Conservation (phyloP, 92 coral and sea anemone species). For the Parazoanthus atlanticus region DNA sequence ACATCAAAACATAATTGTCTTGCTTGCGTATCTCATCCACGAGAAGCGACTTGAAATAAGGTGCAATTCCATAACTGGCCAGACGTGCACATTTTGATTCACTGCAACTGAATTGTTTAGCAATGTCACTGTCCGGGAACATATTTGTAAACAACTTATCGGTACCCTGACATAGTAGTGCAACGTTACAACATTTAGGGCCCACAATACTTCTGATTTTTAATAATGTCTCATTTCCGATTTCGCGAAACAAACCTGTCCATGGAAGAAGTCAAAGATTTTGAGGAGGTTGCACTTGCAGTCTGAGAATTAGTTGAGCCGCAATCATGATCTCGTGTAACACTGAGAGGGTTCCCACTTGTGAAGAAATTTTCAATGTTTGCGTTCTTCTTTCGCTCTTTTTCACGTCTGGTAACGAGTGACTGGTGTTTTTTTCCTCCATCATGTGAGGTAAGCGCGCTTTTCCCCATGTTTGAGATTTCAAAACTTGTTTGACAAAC, state of each 20-base stretch:
- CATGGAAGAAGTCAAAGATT: slow-evolving; percentile 37
- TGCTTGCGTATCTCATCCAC: too few species aligned
- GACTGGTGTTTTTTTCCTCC: neutral
- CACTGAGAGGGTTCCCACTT: slow-evolving; percentile 9
- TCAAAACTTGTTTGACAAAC: slow-evolving; percentile 13
- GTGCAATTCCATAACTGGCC: too few species aligned
- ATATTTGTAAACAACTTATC: slow-evolving; percentile 16
- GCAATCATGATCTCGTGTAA: slow-evolving; percentile 21
- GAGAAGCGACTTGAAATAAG: too few species aligned
- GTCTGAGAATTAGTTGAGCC: slow-evolving; percentile 21
- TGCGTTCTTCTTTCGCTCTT: slow-evolving; percentile 16
- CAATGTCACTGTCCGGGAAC: too few species aligned
- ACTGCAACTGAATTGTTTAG: too few species aligned
- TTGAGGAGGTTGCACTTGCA: slow-evolving; percentile 34
- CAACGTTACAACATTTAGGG: slow-evolving; percentile 34
- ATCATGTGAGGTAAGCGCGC: slow-evolving; percentile 6
- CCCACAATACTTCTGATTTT: slow-evolving; percentile 46
- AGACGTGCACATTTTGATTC: too few species aligned
- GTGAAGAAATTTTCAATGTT: slow-evolving; percentile 18
- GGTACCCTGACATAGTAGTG: slow-evolving; percentile 7
- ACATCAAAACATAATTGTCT: too few species aligned
- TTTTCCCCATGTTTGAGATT: slow-evolving; percentile 2
- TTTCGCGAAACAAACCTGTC: slow-evolving; percentile 41
- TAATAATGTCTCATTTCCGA: slow-evolving; percentile 34
- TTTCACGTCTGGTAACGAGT: slow-evolving; percentile 13